Evolutionary conservation across 2,888 invertebrate species (phyloP).

Genomic region (Cataglyphis rosenhaueri): DNA sequence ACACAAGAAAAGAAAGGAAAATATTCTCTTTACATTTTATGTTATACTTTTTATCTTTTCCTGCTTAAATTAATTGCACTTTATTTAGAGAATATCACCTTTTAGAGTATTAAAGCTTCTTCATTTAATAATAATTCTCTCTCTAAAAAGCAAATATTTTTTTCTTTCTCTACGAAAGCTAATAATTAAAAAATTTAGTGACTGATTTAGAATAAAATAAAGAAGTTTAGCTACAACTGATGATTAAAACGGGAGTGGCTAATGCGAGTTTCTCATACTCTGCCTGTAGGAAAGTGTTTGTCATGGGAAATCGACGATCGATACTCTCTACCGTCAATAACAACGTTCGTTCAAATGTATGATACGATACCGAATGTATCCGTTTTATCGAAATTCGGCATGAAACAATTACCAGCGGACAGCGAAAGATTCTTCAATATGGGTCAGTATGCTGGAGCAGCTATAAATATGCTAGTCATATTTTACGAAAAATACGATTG

Average conservation of each 20-base stretch:
- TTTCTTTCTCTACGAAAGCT: background rate
- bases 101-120: background rate
- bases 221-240: background rate
- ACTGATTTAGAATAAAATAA: background rate
- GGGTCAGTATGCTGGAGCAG: constrained; percentile 64
- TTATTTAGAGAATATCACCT: background rate
- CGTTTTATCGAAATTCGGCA: constrained; percentile 41
- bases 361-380: constrained; percentile 39
- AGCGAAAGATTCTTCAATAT: constrained; percentile 64
- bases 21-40: background rate
- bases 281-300: constrained; percentile 58
- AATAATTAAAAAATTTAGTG: background rate
- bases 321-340: constrained; percentile 47
- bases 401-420: constrained; percentile 50
- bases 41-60: background rate
- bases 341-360: constrained; percentile 57
- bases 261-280: constrained; percentile 54
- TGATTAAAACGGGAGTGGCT: constrained; percentile 5
- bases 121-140: constrained; percentile 1
- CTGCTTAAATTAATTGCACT: constrained; percentile 5
- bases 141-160: background rate
- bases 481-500: constrained; percentile 61
- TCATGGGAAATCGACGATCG: constrained; percentile 52
- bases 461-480: constrained; percentile 49
- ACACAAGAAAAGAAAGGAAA: background rate